These are phyloP conservation scores for Philereme transversata DNA, from an alignment of 2,888 invertebrate genomes.

Conservation along the genomic window DNA sequence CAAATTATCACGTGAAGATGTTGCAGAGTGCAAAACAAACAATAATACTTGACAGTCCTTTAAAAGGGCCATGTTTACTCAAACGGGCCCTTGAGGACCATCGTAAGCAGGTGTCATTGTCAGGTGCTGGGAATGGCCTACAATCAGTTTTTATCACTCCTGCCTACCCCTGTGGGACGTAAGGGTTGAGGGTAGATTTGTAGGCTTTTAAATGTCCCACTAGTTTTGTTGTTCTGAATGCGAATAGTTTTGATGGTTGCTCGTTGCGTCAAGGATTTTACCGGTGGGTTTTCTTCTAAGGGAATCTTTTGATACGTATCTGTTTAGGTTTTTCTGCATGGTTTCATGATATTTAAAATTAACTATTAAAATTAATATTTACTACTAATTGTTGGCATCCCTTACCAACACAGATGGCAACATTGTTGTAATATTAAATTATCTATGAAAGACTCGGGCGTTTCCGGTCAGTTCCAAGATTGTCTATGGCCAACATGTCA, in stretches of 20 bases:
- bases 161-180: slow-evolving; percentile 43
- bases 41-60: slow-evolving; percentile 34
- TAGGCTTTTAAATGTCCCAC: slow-evolving; percentile 30
- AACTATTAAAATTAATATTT: no score
- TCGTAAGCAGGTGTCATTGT: slow-evolving; percentile 49
- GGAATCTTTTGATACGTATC: not conserved
- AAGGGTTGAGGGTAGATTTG: slow-evolving; percentile 33
- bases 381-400: no score
- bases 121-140: slow-evolving; percentile 46
- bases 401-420: no score
- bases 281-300: not conserved
- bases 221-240: slow-evolving; percentile 29
- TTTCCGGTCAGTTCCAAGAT: no score
- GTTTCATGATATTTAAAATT: no score
- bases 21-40: slow-evolving; percentile 35
- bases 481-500: no score
- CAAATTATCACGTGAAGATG: slow-evolving; percentile 18
- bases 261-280: not conserved
- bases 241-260: slow-evolving; percentile 15
- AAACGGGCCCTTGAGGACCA: slow-evolving; percentile 35
- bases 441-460: no score
- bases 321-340: no score
- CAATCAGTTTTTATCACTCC: slow-evolving; percentile 58
- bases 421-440: no score
- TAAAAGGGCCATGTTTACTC: slow-evolving; percentile 36